These are phyloP conservation scores for Apistogramma diplotaenia DNA, from an alignment of 2,113 vertebrate species.

Conservation along the genomic window DNA sequence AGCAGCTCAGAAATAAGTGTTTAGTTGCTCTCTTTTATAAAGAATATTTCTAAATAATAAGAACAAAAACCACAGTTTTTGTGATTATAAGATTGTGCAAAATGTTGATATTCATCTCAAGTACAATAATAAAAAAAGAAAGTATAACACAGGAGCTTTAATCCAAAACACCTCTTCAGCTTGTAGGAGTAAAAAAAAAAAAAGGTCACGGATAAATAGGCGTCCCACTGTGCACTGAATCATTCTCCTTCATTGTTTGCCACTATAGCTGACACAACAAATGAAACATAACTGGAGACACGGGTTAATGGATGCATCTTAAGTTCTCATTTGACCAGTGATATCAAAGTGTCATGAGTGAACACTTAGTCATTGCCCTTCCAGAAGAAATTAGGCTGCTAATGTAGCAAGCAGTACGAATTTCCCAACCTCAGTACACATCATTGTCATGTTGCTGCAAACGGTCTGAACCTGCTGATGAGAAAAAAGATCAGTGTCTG, in stretches of 20 bases:
- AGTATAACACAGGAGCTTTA: neutral
- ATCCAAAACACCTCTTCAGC: neutral
- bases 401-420: neutral
- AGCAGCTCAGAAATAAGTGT: neutral
- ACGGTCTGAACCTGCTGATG: neutral
- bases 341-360: neutral
- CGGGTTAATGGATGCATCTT: neutral
- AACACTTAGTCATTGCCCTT: neutral
- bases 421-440: neutral
- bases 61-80: neutral
- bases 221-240: neutral
- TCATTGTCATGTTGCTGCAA: neutral
- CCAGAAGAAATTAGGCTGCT: neutral
- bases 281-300: neutral
- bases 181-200: neutral
- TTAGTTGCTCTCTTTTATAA: too few relatives aligned
- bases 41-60: neutral
- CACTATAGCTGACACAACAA: neutral
- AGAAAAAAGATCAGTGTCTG: neutral
- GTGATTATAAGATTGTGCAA: neutral
- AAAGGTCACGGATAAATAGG: neutral
- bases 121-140: neutral
- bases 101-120: neutral
- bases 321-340: neutral
- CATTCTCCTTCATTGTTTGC: neutral